These are phyloP conservation scores for Pseudococcus longispinus DNA, from an alignment of 2,888 invertebrate genomes.

Conservation along the genomic window DNA sequence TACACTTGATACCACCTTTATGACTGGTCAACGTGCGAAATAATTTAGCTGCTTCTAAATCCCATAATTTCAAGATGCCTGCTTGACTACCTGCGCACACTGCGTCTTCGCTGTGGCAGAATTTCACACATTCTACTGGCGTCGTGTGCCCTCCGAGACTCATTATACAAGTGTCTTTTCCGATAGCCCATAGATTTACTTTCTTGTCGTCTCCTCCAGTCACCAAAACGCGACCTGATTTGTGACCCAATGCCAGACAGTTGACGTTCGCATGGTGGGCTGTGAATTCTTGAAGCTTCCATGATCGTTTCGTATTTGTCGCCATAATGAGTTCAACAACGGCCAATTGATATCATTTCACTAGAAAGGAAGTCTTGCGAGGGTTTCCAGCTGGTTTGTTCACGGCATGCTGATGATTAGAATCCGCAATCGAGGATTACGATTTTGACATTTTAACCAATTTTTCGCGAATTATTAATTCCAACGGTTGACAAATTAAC, in stretches of 20 bases:
- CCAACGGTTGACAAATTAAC: no score
- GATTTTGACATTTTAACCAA: no score
- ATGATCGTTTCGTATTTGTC: conserved; percentile 47
- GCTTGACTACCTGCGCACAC: conserved; percentile 94
- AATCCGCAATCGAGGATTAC: not conserved
- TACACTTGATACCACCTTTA: conserved; percentile 80
- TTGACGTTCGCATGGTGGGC: conserved; percentile 88
- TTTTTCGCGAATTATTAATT: no score
- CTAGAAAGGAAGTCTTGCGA: not conserved
- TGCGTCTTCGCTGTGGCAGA: conserved; percentile 92
- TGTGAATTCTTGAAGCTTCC: conserved; percentile 73
- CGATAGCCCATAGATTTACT: conserved; percentile 96
- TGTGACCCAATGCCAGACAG: conserved; percentile 87
- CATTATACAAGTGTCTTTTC: conserved; percentile 94
- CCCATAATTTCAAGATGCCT: conserved; percentile 95
- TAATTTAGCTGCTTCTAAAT: conserved; percentile 91
- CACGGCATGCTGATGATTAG: not conserved
- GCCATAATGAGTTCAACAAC: not conserved
- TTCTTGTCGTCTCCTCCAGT: conserved; percentile 97
- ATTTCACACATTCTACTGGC: conserved; percentile 92
- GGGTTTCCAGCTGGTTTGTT: not conserved
- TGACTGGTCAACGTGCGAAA: conserved; percentile 90
- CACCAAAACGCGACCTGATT: conserved; percentile 87
- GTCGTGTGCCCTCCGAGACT: conserved; percentile 93
- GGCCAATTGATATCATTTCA: not conserved